Percentiles rank a stretch among this genome's conserved stretches.
These are phyloP conservation scores for Ceyx erithaca DNA, from an alignment of 2,797 vertebrate species.

Conservation along the genomic window DNA sequence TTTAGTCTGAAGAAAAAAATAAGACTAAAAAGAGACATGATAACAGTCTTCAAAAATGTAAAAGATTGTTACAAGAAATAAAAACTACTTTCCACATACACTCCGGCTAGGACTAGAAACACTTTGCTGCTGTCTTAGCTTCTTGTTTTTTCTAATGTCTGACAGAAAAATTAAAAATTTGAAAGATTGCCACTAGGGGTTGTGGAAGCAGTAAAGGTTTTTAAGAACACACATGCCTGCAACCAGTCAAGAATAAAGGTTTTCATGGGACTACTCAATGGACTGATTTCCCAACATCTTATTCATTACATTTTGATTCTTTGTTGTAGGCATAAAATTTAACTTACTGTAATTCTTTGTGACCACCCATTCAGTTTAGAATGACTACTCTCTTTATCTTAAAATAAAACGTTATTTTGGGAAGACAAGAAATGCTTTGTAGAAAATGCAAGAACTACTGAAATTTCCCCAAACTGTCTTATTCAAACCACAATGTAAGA, in stretches of 20 bases:
- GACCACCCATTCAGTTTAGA: neutral
- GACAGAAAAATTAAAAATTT: slow-evolving; percentile 5
- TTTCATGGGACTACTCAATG: neutral
- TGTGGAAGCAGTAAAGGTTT: slow-evolving; percentile 5
- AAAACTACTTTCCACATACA: slow-evolving; percentile 33
- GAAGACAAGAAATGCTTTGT: neutral
- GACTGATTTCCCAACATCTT: neutral
- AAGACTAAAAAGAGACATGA: slow-evolving; percentile 40
- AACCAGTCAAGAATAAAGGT: neutral
- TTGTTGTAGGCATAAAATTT: neutral
- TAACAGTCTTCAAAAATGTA: slow-evolving; percentile 58
- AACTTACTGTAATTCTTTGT: neutral
- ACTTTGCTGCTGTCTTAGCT: too few species aligned
- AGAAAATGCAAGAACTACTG: neutral
- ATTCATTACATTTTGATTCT: neutral
- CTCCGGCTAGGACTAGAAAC: slow-evolving; percentile 17
- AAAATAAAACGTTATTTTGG: neutral
- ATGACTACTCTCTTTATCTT: neutral
- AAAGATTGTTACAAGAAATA: slow-evolving; percentile 34
- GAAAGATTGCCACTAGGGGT: slow-evolving; percentile 1
- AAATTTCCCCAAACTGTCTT: neutral
- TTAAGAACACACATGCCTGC: slow-evolving; percentile 4
- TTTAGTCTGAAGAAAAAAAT: slow-evolving; percentile 61
- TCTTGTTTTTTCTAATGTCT: neutral
- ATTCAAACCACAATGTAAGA: neutral